Evolutionary conservation across 2,113 vertebrate genomes (phyloP), one percentile per base, ranked within the genome.

Genomic region (Pampusana beccarii): DNA sequence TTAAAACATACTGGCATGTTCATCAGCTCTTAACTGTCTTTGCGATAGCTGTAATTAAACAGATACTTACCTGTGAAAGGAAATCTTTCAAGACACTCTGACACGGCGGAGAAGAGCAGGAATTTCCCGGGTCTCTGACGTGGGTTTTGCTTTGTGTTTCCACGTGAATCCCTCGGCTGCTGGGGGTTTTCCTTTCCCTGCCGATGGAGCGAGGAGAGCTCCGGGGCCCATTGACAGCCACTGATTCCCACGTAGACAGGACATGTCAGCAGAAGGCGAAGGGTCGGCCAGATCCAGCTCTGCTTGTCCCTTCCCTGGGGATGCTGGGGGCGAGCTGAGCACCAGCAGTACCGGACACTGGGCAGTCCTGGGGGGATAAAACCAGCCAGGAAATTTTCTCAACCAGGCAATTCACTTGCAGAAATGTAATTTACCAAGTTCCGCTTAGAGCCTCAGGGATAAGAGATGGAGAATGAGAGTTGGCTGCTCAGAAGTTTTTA

Each of bases 11-110:
- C 83, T 86, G 90, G 61, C 24, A 5, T 95, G 92, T 86, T 95
- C 93, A 90, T 92, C 95, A 97, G 88, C 86, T 96, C 91, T 95
- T 95, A 93, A 86, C 25, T 48, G 87, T 73, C 95, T 95, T 94
- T 93, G 90, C 86, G 77, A 86, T 95, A 94, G 83, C 75, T 91
- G 90, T 95, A 96, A 97, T 96, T 97, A 97, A 96, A 93, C 64
- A 92, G 91, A 93, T 50, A 23, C 56, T 67, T 92, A 61, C 65
- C 50, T 44, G 18, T 65, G 90, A 97, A 74, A 84, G 75, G 71
- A 96, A 94, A 82, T 81, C 58, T 62, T 86, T 95, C 79, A 61
- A 78, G 92, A 54, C 15, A 90, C 75, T 90, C 83, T 40, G 66
- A 66, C 25, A 10, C 8, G 65, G 48, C 48, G 33, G 81, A 74